phyloP scores from a whole-genome alignment of 2,888 invertebrate species.

The Leptopilina syphax region DNA sequence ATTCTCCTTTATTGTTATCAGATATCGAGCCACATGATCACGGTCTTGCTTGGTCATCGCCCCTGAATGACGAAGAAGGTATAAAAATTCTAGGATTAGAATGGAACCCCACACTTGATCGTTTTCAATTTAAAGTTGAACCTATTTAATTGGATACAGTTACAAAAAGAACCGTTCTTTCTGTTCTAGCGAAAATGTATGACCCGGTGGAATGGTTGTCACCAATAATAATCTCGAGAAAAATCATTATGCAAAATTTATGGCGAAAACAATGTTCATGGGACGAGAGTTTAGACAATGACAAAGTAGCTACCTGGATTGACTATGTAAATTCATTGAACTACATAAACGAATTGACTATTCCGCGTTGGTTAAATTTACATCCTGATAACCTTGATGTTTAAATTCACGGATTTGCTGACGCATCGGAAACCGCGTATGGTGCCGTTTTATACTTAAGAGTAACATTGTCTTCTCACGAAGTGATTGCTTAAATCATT shows the following conservation, averaged over 20 bases:
- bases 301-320: slow-evolving; percentile 6
- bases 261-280: slow-evolving; percentile 29
- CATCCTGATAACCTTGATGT: neutral
- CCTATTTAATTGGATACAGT: neutral
- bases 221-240: neutral
- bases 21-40: slow-evolving; percentile 43
- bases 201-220: neutral
- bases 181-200: neutral
- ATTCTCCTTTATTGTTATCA: slow-evolving; percentile 18
- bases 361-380: slow-evolving; percentile 43
- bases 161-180: slow-evolving; percentile 13
- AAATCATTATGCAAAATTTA: neutral
- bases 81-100: slow-evolving; percentile 27
- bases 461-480: neutral
- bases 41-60: slow-evolving; percentile 42
- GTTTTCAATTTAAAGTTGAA: neutral
- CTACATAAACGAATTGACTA: slow-evolving; percentile 1
- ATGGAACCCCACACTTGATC: slow-evolving; percentile 14
- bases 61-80: neutral
- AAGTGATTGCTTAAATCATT: neutral
- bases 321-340: slow-evolving; percentile 3
- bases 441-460: slow-evolving; percentile 41
- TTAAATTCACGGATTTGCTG: slow-evolving; percentile 30
- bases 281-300: slow-evolving; percentile 10
- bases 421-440: slow-evolving; percentile 39